These are phyloP conservation scores for Ctenicera cuprea DNA, from an alignment of 2,888 invertebrate genomes.

Conservation along the genomic window DNA sequence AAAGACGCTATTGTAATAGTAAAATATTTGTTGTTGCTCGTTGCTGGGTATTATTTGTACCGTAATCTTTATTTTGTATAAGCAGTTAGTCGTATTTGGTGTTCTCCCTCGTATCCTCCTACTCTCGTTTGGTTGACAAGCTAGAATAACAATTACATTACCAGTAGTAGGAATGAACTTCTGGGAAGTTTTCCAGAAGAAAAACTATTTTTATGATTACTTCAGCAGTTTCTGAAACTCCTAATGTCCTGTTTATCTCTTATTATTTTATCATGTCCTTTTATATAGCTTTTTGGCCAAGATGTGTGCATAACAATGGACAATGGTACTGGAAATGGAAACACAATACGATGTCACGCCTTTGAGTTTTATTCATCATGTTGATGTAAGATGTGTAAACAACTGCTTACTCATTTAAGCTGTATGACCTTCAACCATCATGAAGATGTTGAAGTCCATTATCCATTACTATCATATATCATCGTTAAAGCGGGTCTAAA, in stretches of 20 bases:
- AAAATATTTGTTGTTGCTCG: too few relatives aligned
- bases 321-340: not conserved
- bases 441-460: constrained; percentile 38
- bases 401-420: constrained; percentile 41
- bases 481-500: constrained; percentile 19
- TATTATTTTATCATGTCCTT: not conserved
- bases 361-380: constrained; percentile 32
- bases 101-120: not conserved
- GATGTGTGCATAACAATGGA: not conserved
- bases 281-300: not conserved
- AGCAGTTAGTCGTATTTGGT: not conserved
- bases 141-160: constrained; percentile 21
- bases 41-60: too few relatives aligned
- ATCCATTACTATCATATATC: too few relatives aligned
- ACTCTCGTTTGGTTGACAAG: not conserved
- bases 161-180: not conserved
- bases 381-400: constrained; percentile 43
- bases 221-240: not conserved
- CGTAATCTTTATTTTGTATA: too few relatives aligned
- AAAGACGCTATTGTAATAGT: too few relatives aligned
- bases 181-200: constrained; percentile 1
- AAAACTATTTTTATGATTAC: not conserved
- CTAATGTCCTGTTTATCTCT: not conserved
- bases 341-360: constrained; percentile 22
- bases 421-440: constrained; percentile 39